Base-by-base conservation (phyloP, 2,888 invertebrate genomes). In the Rambutsinella grinnellia region DNA sequence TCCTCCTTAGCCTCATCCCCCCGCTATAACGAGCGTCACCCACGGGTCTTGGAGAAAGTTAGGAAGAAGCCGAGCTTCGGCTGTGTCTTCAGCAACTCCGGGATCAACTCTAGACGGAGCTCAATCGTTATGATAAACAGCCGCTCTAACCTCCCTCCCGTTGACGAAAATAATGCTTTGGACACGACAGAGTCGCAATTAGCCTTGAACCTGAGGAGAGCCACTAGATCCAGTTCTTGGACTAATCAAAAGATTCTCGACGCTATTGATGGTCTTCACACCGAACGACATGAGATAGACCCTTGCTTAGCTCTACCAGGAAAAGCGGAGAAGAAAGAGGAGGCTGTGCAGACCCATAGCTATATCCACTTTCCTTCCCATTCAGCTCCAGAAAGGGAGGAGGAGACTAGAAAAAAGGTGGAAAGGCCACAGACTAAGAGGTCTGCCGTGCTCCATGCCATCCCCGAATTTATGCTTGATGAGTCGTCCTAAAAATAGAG, bases 201-300 rank as follows among this genome's bases (percentile, higher is more conserved):
- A 13, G 56, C 75, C 3, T 53, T 75, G 5, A 62, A 75, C 27
- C 75, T 75, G 6, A 23, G 75, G 17, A 60, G 68, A 0, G 75
- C 75, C 10, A 75, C 75, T 21, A 62, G 75, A 28, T 75, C 75
- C 0, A 56, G 57, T 3, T 75, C 75, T 6, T 75, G 75, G 75
- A 75, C 75, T 15, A 75, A 75, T 51, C 75, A 75, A 63, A 75
- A 68, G 49, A 75, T 75, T 51, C 17, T 75, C 51, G 75, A 75
- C 51, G 63, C 75, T 13, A 75, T 75, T 61, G 75, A 75, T 57
- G 75, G 75, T 10, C 61, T 75, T 15, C 61, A 68, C 27, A 68
- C 75, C 3, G 61, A 44, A 21, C 36, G 46, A 26, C 58, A 75
- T 27, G 75, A 75, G 8, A 46, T 75, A 21, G 75, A 75, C 23